Conservation (phyloP, 2,888 invertebrate genomes). For the Tanytarsus gracilentus region DNA sequence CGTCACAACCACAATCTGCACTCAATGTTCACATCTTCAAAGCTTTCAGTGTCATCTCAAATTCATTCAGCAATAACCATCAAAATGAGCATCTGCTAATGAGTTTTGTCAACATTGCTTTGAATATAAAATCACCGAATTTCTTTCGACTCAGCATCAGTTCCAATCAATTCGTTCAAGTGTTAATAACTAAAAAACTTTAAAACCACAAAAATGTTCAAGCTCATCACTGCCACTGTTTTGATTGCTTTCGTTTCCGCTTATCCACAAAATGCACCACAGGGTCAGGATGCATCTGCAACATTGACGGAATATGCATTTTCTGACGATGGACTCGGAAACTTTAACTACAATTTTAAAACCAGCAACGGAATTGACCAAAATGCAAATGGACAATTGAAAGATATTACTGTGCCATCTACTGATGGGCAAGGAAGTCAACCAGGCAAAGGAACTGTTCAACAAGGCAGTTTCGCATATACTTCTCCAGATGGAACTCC, state of each 20-base stretch:
- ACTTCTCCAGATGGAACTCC: slow-evolving; percentile 60
- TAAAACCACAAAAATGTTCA: too few species aligned
- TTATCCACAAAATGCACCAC: neutral
- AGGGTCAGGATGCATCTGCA: neutral
- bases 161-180: too few species aligned
- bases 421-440: slow-evolving; percentile 43
- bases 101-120: too few species aligned
- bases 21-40: too few species aligned
- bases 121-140: too few species aligned
- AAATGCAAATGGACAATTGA: slow-evolving; percentile 62
- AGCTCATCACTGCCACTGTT: too few species aligned
- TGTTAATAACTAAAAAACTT: too few species aligned
- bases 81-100: too few species aligned
- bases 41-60: too few species aligned
- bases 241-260: neutral
- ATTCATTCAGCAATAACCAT: too few species aligned
- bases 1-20: too few species aligned
- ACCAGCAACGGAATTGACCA: slow-evolving; percentile 70
- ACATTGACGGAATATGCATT: neutral
- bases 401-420: slow-evolving; percentile 47
- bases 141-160: too few species aligned
- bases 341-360: slow-evolving; percentile 41
- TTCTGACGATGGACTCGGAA: neutral
- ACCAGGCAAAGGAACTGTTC: slow-evolving; percentile 52
- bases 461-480: slow-evolving; percentile 59